These are phyloP conservation scores for Tetragonula clypearis DNA, from an alignment of 1,140 invertebrate species.

Conservation along the genomic window DNA sequence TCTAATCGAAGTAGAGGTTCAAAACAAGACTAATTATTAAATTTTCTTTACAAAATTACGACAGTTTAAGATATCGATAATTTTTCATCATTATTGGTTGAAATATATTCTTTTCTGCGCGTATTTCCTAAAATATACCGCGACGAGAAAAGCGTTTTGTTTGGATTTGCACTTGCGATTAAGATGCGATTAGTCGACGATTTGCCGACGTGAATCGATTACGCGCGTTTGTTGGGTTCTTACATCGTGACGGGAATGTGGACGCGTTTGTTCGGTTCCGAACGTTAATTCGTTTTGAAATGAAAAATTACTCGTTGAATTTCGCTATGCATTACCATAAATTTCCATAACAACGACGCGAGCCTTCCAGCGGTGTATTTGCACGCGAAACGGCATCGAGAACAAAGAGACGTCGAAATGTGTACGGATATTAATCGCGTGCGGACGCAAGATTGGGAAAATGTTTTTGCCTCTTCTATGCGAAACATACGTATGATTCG, in stretches of 20 bases:
- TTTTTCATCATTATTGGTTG: too few species aligned
- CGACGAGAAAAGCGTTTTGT: neutral
- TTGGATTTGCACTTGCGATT: neutral
- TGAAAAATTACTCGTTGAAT: conserved; percentile 35
- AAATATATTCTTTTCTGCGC: too few species aligned
- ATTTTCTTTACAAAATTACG: too few species aligned
- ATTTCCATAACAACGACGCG: neutral
- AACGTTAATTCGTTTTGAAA: conserved; percentile 39
- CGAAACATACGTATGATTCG: neutral
- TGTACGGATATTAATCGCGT: neutral
- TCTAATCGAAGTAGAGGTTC: too few species aligned
- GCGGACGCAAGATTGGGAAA: neutral
- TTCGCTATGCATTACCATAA: conserved; percentile 23
- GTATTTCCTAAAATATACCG: too few species aligned
- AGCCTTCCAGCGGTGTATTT: neutral
- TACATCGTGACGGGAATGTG: neutral
- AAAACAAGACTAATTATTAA: too few species aligned
- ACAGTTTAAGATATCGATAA: too few species aligned
- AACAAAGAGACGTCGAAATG: conserved; percentile 1
- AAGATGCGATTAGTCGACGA: conserved; percentile 12
- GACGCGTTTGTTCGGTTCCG: neutral
- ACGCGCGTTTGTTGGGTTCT: neutral
- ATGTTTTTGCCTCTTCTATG: neutral
- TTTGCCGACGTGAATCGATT: conserved; percentile 19
- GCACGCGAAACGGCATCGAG: neutral